Conservation (phyloP, 2,797 vertebrate species). For the Onychomys torridus region DNA sequence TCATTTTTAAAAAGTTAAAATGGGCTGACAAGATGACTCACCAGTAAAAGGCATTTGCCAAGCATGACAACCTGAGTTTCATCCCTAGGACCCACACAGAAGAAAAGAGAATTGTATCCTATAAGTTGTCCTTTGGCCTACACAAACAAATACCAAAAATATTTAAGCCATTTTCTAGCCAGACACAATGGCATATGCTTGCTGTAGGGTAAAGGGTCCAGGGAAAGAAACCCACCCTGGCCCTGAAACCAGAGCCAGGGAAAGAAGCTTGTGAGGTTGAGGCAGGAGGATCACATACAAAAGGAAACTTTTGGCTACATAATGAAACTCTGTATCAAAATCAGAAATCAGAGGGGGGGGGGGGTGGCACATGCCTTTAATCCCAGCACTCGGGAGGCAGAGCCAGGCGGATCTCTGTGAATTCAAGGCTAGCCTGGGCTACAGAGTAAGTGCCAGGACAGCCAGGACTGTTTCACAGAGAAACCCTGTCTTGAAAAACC, state of each 20-base stretch:
- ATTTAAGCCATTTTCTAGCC: background rate
- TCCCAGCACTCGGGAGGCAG: too few relatives aligned
- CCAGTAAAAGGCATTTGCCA: background rate
- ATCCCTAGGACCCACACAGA: background rate
- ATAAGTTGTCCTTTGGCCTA: background rate
- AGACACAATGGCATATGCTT: background rate
- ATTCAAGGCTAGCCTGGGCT: too few relatives aligned
- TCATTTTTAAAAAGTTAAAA: background rate
- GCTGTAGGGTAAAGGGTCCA: too few relatives aligned
- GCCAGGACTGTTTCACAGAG: too few relatives aligned
- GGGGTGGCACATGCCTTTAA: too few relatives aligned
- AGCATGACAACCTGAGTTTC: background rate
- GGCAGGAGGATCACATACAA: background rate
- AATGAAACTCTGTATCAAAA: background rate
- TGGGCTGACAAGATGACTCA: too few relatives aligned
- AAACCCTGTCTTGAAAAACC: too few relatives aligned
- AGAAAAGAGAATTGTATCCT: background rate
- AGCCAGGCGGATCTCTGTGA: too few relatives aligned
- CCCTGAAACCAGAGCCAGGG: too few relatives aligned
- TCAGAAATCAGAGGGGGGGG: background rate
- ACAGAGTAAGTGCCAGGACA: too few relatives aligned
- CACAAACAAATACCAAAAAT: background rate
- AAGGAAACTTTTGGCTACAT: background rate
- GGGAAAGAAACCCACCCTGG: too few relatives aligned
- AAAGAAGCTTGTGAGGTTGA: background rate